A percentile compares a stretch with the other conserved stretches of the same genome.
These are phyloP conservation scores for Trileptium ribeirensis DNA, from an alignment of 2,888 invertebrate species.

Conservation along the genomic window DNA sequence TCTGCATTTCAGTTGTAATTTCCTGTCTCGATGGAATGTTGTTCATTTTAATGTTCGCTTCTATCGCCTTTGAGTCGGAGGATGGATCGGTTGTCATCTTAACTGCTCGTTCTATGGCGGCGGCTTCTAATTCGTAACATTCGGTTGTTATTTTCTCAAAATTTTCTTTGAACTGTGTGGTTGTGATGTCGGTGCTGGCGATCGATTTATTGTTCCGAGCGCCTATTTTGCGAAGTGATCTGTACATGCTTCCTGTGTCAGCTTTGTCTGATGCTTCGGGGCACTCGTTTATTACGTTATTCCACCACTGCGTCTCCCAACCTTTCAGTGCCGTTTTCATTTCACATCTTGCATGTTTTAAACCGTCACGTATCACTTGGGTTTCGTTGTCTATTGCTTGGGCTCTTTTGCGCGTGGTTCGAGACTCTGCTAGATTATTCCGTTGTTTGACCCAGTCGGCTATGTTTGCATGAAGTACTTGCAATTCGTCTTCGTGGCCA, in stretches of 20 bases:
- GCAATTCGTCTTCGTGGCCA: neutral
- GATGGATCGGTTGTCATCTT: neutral
- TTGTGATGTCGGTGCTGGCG: neutral
- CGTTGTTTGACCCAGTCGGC: too few species aligned
- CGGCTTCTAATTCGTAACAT: neutral
- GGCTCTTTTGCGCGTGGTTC: too few species aligned
- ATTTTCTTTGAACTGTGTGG: neutral
- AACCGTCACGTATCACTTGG: too few species aligned
- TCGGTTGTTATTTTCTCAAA: neutral
- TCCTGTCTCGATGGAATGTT: neutral
- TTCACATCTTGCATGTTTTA: too few species aligned
- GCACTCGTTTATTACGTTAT: too few species aligned
- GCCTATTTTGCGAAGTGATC: neutral
- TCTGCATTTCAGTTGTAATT: neutral
- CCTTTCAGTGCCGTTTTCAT: too few species aligned
- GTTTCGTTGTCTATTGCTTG: too few species aligned
- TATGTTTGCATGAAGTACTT: neutral
- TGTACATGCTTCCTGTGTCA: neutral
- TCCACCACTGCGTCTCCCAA: too few species aligned
- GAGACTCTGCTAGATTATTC: neutral
- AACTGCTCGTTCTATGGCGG: neutral
- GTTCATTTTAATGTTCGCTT: neutral
- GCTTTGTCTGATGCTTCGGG: too few species aligned
- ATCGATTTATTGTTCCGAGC: neutral
- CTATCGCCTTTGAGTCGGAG: neutral